Conservation (phyloP, 1,140 invertebrate genomes). For the Adoxophyes honmai region DNA sequence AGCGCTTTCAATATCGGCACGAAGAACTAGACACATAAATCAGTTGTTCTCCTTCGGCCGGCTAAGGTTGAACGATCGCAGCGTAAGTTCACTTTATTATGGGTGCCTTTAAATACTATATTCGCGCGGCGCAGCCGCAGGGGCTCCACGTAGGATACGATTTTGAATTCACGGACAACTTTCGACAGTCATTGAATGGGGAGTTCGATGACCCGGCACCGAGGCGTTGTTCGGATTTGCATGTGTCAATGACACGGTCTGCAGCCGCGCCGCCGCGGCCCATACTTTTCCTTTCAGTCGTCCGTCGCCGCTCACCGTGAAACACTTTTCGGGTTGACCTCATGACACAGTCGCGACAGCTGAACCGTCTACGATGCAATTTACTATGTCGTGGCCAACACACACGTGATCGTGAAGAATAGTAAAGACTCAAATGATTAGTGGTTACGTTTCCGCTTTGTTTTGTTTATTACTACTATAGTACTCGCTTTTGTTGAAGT, state of each 20-base stretch:
- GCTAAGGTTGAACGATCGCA: constrained; percentile 24
- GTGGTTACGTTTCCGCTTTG: too few relatives aligned
- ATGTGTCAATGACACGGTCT: constrained; percentile 66
- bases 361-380: constrained; percentile 4
- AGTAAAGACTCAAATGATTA: too few relatives aligned
- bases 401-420: too few relatives aligned
- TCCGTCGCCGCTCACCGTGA: constrained; percentile 36
- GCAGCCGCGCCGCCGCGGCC: constrained; percentile 35
- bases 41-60: constrained; percentile 31
- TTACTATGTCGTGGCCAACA: background rate
- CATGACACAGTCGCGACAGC: constrained; percentile 42
- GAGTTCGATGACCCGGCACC: constrained; percentile 53
- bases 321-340: constrained; percentile 56
- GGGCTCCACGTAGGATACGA: constrained; percentile 36
- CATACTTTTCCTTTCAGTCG: constrained; percentile 67
- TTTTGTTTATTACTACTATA: too few relatives aligned
- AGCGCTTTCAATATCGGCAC: constrained; percentile 29
- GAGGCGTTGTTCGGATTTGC: constrained; percentile 58
- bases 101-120: constrained; percentile 36
- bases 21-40: constrained; percentile 43
- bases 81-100: constrained; percentile 40
- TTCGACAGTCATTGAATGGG: constrained; percentile 67
- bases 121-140: constrained; percentile 31
- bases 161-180: constrained; percentile 47
- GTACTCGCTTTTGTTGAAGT: too few relatives aligned